A percentile compares a stretch with the other conserved stretches of the same genome.
Conservation (phyloP, 2,888 invertebrate genomes). For the Athalia circularis region DNA sequence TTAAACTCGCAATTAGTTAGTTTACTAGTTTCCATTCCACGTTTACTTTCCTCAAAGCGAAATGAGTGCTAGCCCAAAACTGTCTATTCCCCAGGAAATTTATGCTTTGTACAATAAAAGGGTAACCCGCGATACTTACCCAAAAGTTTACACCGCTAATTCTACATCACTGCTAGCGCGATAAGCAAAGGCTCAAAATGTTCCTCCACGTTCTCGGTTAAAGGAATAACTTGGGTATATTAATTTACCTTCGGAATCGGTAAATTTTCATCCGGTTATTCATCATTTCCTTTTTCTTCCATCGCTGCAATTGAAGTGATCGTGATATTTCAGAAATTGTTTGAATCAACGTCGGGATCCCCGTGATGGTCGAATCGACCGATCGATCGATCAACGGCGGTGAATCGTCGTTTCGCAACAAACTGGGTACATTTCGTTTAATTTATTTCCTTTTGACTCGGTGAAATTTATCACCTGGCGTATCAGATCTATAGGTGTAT, state of each 20-base stretch:
- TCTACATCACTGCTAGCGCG: too few relatives aligned
- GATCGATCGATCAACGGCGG: slow-evolving; percentile 8
- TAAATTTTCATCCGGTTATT: too few relatives aligned
- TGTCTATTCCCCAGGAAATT: not conserved
- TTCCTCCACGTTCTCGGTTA: not conserved
- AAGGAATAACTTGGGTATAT: too few relatives aligned
- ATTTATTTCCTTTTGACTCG: slow-evolving; percentile 8
- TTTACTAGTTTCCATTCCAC: not conserved
- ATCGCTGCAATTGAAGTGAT: too few relatives aligned
- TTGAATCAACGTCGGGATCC: not conserved
- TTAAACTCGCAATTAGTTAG: slow-evolving; percentile 37
- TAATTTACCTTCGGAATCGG: too few relatives aligned
- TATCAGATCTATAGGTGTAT: too few relatives aligned
- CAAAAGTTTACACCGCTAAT: not conserved
- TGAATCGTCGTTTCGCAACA: not conserved
- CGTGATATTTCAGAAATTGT: too few relatives aligned
- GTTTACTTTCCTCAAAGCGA: not conserved
- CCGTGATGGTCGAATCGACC: not conserved
- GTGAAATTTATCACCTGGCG: slow-evolving; percentile 3
- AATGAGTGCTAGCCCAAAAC: slow-evolving; percentile 9
- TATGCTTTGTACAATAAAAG: not conserved
- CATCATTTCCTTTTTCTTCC: too few relatives aligned
- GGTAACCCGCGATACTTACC: not conserved
- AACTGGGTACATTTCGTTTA: slow-evolving; percentile 10
- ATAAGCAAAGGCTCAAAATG: not conserved